Conservation (phyloP, 2,113 vertebrate species). For the Danio rerio region DNA sequence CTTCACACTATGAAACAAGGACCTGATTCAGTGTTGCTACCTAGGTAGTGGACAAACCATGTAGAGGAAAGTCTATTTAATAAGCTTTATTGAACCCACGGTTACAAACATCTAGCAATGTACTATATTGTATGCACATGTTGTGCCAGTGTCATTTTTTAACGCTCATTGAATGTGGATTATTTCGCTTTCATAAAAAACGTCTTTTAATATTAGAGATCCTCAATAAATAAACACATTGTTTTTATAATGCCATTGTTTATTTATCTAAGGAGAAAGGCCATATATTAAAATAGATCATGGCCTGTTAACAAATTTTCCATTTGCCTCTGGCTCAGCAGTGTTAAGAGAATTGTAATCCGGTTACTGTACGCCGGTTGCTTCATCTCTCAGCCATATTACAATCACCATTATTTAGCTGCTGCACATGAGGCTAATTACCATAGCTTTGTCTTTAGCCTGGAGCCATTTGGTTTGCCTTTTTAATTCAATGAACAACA, state of each 20-base stretch:
- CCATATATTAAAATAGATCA: not conserved
- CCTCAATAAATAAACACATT: not conserved
- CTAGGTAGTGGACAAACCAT: too few species aligned
- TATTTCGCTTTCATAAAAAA: too few species aligned
- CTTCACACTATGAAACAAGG: too few species aligned
- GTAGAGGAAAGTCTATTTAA: too few species aligned
- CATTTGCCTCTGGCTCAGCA: not conserved
- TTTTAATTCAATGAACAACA: constrained; percentile 57
- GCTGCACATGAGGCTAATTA: constrained; percentile 54
- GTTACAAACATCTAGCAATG: too few species aligned
- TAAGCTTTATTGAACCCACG: too few species aligned
- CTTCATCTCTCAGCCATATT: constrained; percentile 35
- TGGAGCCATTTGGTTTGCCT: constrained; percentile 54
- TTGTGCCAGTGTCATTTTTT: too few species aligned
- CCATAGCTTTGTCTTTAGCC: constrained; percentile 60
- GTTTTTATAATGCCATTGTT: not conserved
- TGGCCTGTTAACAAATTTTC: constrained; percentile 26
- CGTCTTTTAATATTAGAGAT: constrained; percentile 8
- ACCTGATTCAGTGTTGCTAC: too few species aligned
- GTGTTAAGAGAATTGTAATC: constrained; percentile 33
- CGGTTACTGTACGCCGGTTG: constrained; percentile 1
- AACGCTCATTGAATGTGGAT: too few species aligned
- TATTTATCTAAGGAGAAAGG: not conserved
- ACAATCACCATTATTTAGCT: constrained; percentile 43
- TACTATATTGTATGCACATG: too few species aligned